Base-by-base conservation (phyloP, 2,888 invertebrate genomes). In the Lepidocyrtinus sp. region DNA sequence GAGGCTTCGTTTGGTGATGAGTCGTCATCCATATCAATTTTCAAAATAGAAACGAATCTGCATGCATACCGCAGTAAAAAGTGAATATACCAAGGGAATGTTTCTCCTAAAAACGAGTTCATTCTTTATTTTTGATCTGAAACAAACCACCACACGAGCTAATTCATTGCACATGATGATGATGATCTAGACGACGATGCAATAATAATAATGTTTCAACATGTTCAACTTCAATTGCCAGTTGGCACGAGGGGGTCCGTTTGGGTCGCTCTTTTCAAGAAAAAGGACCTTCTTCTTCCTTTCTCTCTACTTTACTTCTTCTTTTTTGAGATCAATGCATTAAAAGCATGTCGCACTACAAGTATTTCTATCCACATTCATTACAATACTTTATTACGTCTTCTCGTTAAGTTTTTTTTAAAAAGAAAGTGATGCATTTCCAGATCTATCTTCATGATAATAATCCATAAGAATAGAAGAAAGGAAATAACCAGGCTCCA, bases 371-470 rank as follows among this genome's bases (percentile, higher is more conserved):
- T 55, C 17, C 70, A 15, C 55, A 24, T 67, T 36, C 68, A 76
- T 69, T 72, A 76, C 76, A 81, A 81, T 81, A 73, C 73, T 81
- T 81, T 81, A 81, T 76, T 71, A 69, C 76, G 46, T 70, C 69
- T 50, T 79, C 59, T 59, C 59, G 59, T 59, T 59, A 59, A 19
- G 64, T 68, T 75, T 62, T 70, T 64, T 69, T 55, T 61, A 62
- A 70, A 46, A 72, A 65, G 67, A 24, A 61, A 73, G 63, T 81
- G 71, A 62, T 81, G 71, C 81, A 75, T 67, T 71, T 55, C 64
- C 67, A 59, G 67, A 68, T 36, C 45, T 46, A 71, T 75, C 62
- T 81, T 19, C 27, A 75, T 69, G 81, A 81, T 73, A 75, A 50
- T 76, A 55, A 21, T 55, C 55, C 69, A 50, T 69, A 25, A n/a